Conservation (phyloP, 2,888 invertebrate genomes). For the Dendrolimus houi region DNA sequence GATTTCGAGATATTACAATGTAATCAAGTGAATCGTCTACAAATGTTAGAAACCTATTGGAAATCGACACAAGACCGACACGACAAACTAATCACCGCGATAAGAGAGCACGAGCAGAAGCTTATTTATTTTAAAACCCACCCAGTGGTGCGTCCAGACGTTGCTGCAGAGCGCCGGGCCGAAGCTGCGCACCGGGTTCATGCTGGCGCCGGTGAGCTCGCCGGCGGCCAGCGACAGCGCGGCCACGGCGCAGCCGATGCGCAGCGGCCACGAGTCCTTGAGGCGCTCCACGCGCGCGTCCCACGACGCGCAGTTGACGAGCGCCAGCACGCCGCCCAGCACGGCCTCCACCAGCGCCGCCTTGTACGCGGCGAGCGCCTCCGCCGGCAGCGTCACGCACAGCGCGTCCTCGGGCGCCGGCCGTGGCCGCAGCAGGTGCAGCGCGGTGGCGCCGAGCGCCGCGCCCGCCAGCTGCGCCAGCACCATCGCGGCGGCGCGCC, state of each 20-base stretch:
- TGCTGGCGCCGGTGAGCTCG: slow-evolving; percentile 81
- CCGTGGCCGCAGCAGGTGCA: slow-evolving; percentile 57
- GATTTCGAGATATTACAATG: too few relatives aligned
- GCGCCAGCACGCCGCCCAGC: slow-evolving; percentile 78
- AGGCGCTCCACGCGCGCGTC: slow-evolving; percentile 79
- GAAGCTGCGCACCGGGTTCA: slow-evolving; percentile 83
- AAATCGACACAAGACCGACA: too few relatives aligned
- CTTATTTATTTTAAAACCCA: slow-evolving; percentile 30
- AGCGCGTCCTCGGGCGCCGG: slow-evolving; percentile 12
- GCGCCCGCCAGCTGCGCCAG: slow-evolving; percentile 82
- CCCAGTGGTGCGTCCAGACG: slow-evolving; percentile 81
- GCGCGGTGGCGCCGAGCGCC: slow-evolving; percentile 76
- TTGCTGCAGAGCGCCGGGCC: slow-evolving; percentile 83
- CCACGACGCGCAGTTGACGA: slow-evolving; percentile 83
- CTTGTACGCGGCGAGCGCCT: slow-evolving; percentile 59
- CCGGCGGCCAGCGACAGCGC: slow-evolving; percentile 79
- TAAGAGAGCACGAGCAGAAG: too few relatives aligned
- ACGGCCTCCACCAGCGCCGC: slow-evolving; percentile 78
- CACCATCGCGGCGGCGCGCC: slow-evolving; percentile 70
- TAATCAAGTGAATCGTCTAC: too few relatives aligned
- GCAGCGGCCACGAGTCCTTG: slow-evolving; percentile 79
- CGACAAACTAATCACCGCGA: too few relatives aligned
- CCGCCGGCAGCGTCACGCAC: slow-evolving; percentile 51
- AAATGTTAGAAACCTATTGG: too few relatives aligned
- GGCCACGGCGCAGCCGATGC: slow-evolving; percentile 79